phyloP scores from a whole-genome alignment of 2,888 invertebrate species.

The Eustalomyia histrio region DNA sequence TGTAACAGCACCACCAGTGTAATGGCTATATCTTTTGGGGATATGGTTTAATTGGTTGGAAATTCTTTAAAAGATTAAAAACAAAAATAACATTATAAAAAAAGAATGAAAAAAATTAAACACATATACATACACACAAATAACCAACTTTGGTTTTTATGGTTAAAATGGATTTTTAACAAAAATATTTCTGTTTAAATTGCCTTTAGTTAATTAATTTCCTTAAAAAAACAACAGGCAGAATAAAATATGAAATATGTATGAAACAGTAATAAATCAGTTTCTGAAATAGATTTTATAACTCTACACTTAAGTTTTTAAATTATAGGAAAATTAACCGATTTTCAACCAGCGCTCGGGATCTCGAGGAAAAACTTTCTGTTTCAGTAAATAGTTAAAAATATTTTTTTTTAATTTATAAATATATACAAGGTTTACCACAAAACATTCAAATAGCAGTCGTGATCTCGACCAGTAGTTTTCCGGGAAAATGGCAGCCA shows the following conservation, averaged over 20 bases:
- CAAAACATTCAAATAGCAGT: too few species aligned
- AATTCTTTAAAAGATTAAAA: slow-evolving; percentile 43
- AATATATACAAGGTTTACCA: too few species aligned
- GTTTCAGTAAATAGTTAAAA: too few species aligned
- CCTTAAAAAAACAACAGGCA: slow-evolving; percentile 4
- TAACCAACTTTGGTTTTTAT: slow-evolving; percentile 38
- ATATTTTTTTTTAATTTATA: too few species aligned
- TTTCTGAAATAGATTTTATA: too few species aligned
- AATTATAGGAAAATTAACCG: too few species aligned
- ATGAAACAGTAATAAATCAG: too few species aligned
- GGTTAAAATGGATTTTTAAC: slow-evolving; percentile 21
- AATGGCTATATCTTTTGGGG: background rate
- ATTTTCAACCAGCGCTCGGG: too few species aligned
- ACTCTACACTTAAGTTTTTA: too few species aligned
- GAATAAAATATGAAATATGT: slow-evolving; percentile 4
- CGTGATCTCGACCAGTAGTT: too few species aligned
- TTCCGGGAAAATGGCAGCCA: too few species aligned
- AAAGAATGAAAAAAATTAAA: background rate
- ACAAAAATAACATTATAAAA: slow-evolving; percentile 21
- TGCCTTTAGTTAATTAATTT: slow-evolving; percentile 35
- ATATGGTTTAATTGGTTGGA: slow-evolving; percentile 36
- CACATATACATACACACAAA: background rate
- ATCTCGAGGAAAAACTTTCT: too few species aligned
- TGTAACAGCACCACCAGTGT: slow-evolving; percentile 17
- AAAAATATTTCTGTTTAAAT: slow-evolving; percentile 38